A percentile compares a stretch with the other conserved stretches of the same genome.
Evolutionary conservation across 1,140 invertebrate genomes (phyloP).

Genomic region (Triops cancriformis): DNA sequence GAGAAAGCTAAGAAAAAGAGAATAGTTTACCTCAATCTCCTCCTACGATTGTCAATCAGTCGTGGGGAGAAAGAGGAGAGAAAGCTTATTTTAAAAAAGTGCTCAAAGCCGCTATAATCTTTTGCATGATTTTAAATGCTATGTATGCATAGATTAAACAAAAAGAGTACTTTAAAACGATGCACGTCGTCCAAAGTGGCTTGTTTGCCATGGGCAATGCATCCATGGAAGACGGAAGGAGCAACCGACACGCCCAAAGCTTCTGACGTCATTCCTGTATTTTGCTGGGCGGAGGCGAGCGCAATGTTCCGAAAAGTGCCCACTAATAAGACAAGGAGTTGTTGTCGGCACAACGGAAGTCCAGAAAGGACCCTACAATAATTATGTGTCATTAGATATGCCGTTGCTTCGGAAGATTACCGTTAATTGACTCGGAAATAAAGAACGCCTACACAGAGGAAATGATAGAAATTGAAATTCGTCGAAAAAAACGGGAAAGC

Average conservation of each 20-base stretch:
- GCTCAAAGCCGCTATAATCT: not conserved
- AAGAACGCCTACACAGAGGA: no score
- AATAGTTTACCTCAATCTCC: slow-evolving; percentile 22
- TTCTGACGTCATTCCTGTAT: slow-evolving; percentile 83
- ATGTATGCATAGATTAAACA: not conserved
- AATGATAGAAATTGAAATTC: no score
- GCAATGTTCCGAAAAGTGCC: slow-evolving; percentile 95
- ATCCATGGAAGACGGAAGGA: slow-evolving; percentile 96
- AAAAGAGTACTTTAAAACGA: slow-evolving; percentile 68
- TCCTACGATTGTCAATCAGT: slow-evolving; percentile 23
- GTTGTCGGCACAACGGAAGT: slow-evolving; percentile 80
- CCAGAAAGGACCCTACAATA: slow-evolving; percentile 69
- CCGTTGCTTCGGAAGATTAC: no score
- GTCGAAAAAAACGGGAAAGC: no score
- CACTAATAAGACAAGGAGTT: slow-evolving; percentile 86
- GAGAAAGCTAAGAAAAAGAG: not conserved
- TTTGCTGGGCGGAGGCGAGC: slow-evolving; percentile 68
- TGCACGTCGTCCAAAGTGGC: slow-evolving; percentile 91
- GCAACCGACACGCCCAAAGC: slow-evolving; percentile 90
- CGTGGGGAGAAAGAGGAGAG: slow-evolving; percentile 17
- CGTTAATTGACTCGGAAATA: no score
- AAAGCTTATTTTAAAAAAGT: slow-evolving; percentile 16
- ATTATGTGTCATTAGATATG: no score
- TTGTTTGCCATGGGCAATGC: slow-evolving; percentile 79
- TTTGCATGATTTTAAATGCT: not conserved